Percentiles rank a stretch among this genome's conserved stretches.
Conservation (phyloP, 2,113 vertebrate genomes). For the Chrysochloris asiatica region DNA sequence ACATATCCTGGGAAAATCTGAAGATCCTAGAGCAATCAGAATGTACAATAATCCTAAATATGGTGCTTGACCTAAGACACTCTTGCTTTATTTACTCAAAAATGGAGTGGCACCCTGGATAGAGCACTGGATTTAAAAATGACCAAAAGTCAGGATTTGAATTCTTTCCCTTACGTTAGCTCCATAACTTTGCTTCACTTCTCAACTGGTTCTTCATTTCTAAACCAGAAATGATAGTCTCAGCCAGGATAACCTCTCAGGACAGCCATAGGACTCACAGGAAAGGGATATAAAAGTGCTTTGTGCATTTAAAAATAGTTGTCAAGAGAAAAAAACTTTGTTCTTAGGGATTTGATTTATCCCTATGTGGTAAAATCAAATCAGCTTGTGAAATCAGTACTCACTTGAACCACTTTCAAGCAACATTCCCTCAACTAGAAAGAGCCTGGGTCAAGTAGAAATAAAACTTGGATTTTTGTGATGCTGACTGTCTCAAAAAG, state of each 20-base stretch:
- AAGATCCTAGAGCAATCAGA: background rate
- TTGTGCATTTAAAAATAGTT: conserved; percentile 21
- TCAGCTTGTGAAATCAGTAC: conserved; percentile 56
- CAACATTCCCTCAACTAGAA: conserved; percentile 76
- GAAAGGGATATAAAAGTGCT: conserved; percentile 4
- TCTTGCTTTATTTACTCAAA: background rate
- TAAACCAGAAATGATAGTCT: background rate
- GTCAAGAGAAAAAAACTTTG: background rate
- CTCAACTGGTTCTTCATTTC: background rate
- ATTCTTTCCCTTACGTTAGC: background rate
- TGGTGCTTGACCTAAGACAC: background rate
- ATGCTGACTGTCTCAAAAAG: conserved; percentile 70
- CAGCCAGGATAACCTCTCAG: background rate
- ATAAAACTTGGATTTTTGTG: conserved; percentile 58
- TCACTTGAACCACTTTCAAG: conserved; percentile 51
- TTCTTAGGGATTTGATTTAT: conserved; percentile 5
- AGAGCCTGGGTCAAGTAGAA: conserved; percentile 49
- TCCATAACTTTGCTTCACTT: background rate
- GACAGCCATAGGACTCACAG: background rate
- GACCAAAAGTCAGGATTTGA: background rate
- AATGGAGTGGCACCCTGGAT: background rate
- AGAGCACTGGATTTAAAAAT: background rate
- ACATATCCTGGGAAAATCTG: background rate
- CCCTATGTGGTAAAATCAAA: conserved; percentile 36
- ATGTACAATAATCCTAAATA: background rate